Conservation (phyloP, 2,888 invertebrate species). For the Boloria euphrosyne region DNA sequence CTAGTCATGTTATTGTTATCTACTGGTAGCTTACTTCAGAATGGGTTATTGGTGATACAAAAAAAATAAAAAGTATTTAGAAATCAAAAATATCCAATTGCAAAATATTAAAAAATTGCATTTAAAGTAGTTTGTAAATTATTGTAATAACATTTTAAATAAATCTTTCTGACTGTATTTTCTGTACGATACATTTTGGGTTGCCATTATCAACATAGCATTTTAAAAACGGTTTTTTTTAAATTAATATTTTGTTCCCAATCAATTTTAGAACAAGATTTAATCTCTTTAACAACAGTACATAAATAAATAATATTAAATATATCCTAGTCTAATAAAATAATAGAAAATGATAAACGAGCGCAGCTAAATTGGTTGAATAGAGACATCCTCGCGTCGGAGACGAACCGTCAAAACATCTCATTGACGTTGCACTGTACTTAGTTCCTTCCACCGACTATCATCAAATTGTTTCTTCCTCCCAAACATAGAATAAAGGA, state of each 20-base stretch:
- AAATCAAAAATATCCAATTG: too few relatives aligned
- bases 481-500: constrained; percentile 48
- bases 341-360: constrained; percentile 36
- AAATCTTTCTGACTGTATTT: too few relatives aligned
- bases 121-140: too few relatives aligned
- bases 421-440: constrained; percentile 57
- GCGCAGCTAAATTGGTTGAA: constrained; percentile 57
- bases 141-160: too few relatives aligned
- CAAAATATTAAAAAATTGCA: too few relatives aligned
- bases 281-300: too few relatives aligned
- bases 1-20: constrained; percentile 1
- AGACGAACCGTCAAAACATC: constrained; percentile 70
- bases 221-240: too few relatives aligned
- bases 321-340: constrained; percentile 25
- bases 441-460: constrained; percentile 67
- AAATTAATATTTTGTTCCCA: too few relatives aligned
- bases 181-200: too few relatives aligned
- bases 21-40: constrained; percentile 5
- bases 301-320: background rate
- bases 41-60: background rate
- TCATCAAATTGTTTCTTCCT: constrained; percentile 75
- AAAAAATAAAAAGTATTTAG: too few relatives aligned
- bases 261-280: too few relatives aligned
- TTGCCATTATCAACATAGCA: too few relatives aligned
- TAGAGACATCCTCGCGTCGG: constrained; percentile 66